A percentile compares a stretch with the other conserved stretches of the same genome.
phyloP scores from a whole-genome alignment of 2,797 vertebrate species.

The Falco peregrinus region DNA sequence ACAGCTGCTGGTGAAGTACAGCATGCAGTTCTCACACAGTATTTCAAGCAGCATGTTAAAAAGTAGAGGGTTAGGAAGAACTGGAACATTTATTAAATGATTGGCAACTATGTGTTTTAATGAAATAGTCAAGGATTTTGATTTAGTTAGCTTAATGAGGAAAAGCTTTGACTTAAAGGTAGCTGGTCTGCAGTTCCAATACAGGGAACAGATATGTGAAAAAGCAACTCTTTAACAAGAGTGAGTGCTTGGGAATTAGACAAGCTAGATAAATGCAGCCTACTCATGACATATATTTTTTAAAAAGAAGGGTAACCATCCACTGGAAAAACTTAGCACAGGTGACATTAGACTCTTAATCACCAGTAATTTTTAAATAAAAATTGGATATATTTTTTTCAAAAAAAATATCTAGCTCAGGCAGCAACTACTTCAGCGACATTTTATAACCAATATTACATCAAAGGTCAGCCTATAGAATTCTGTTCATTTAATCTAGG shows the following conservation, averaged over 20 bases:
- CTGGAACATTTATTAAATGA: not conserved
- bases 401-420: not conserved
- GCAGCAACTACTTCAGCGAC: not conserved
- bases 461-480: not conserved
- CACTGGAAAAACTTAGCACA: not conserved
- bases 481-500: not conserved
- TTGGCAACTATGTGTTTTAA: not conserved
- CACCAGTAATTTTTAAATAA: not conserved
- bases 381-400: not conserved
- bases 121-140: not conserved
- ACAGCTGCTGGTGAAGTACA: slow-evolving; percentile 8
- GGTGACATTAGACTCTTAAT: not conserved
- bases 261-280: not conserved
- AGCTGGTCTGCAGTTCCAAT: not conserved
- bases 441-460: not conserved
- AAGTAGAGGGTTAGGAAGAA: not conserved
- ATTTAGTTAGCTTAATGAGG: slow-evolving; percentile 18
- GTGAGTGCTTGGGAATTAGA: not conserved
- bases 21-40: not conserved
- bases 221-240: not conserved
- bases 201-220: not conserved
- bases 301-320: not conserved
- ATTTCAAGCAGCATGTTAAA: slow-evolving; percentile 25
- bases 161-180: slow-evolving; percentile 20
- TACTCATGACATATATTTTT: not conserved